phyloP scores from a whole-genome alignment of 2,888 invertebrate species.

The Drosophila subsilvestris region DNA sequence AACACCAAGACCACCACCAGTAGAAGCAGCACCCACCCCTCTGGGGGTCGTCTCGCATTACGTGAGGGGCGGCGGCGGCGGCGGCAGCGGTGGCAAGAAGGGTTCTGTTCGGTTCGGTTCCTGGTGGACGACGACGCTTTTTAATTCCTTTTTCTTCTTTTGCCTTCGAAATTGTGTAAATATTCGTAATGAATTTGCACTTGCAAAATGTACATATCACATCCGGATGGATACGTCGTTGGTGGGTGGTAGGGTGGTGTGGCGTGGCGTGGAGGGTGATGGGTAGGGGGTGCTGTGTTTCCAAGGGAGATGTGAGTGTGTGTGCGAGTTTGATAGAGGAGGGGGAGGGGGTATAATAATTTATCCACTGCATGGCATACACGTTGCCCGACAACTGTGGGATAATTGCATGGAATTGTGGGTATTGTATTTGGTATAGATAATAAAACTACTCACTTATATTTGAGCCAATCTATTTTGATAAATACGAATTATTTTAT shows the following conservation, averaged over 20 bases:
- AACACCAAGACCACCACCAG: conserved; percentile 3
- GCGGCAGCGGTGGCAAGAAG: conserved; percentile 17
- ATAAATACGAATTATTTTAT: not conserved
- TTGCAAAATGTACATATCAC: conserved; percentile 30
- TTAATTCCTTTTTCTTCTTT: conserved; percentile 48
- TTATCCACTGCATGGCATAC: conserved; percentile 2
- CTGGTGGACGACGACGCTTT: conserved; percentile 26
- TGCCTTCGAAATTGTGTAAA: conserved; percentile 63
- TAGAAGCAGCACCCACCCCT: conserved; percentile 24
- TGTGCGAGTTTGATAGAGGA: not conserved
- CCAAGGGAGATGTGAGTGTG: not conserved
- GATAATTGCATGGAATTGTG: conserved; percentile 9
- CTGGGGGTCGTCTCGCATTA: conserved; percentile 20
- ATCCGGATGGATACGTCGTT: conserved; percentile 1
- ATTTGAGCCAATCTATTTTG: not conserved
- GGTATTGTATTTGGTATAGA: not conserved
- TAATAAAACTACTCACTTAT: not conserved
- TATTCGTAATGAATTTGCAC: conserved; percentile 67
- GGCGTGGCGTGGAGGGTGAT: too few species aligned
- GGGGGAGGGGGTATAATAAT: not conserved
- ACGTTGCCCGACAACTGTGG: conserved; percentile 5
- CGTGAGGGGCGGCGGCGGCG: conserved; percentile 15
- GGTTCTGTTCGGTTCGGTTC: conserved; percentile 14
- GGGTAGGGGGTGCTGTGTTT: conserved; percentile 5
- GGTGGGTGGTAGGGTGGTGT: not conserved